phyloP scores from a whole-genome alignment of 2,888 invertebrate species.

The Eristalis intricaria region DNA sequence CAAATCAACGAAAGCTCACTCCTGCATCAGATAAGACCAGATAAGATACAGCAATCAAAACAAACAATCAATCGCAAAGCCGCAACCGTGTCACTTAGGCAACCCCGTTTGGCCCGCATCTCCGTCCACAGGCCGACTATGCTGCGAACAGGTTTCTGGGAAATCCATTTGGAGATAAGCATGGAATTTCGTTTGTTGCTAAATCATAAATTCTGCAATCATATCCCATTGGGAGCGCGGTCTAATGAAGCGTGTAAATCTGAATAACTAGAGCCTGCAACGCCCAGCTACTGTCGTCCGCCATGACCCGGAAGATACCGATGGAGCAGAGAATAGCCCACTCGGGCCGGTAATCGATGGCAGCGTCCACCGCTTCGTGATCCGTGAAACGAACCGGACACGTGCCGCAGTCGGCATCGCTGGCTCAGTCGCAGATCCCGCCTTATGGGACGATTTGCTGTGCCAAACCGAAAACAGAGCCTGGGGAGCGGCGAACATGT shows the following conservation, averaged over 20 bases:
- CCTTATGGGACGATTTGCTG: conserved; percentile 14
- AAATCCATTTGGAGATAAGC: not conserved
- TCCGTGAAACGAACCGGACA: conserved; percentile 46
- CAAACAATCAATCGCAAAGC: not conserved
- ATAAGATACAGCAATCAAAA: not conserved
- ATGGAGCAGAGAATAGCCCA: not conserved
- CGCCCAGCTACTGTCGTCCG: not conserved
- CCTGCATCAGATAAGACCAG: not conserved
- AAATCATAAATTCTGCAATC: conserved; percentile 23
- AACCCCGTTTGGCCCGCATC: not conserved
- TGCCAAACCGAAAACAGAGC: not conserved
- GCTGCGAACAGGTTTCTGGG: not conserved
- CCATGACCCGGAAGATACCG: conserved; percentile 35
- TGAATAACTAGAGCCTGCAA: conserved; percentile 30
- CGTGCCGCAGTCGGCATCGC: conserved; percentile 1
- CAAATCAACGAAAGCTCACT: not conserved
- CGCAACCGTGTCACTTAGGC: not conserved
- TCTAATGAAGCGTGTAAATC: conserved; percentile 46
- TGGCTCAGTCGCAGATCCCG: not conserved
- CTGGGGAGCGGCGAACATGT: not conserved
- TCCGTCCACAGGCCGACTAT: not conserved
- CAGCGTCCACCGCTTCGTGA: not conserved
- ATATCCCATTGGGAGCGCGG: conserved; percentile 20
- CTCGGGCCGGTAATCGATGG: not conserved
- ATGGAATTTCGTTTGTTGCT: conserved; percentile 1